These are phyloP conservation scores for Coptodon bakossiorum DNA, from an alignment of 2,113 vertebrate genomes.

Conservation along the genomic window DNA sequence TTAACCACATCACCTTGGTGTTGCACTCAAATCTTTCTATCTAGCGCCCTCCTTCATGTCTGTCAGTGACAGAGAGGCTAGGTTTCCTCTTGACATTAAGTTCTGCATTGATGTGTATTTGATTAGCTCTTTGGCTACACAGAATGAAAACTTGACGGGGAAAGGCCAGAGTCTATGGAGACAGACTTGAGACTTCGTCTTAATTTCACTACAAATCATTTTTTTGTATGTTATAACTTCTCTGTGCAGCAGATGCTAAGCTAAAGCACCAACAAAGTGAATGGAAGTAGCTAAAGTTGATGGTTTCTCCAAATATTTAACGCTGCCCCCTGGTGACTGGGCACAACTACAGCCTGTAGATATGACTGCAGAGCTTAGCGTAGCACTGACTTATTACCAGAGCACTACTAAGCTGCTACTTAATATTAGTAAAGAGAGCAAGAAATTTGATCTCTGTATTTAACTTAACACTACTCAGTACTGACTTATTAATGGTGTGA, in stretches of 20 bases:
- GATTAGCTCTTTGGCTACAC: neutral
- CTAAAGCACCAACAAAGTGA: neutral
- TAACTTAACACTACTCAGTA: neutral
- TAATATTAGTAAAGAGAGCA: neutral
- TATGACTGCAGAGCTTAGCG: neutral
- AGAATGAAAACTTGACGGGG: neutral
- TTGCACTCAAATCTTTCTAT: neutral
- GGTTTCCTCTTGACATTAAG: neutral
- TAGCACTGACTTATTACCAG: neutral
- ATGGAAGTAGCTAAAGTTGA: neutral
- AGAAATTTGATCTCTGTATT: neutral
- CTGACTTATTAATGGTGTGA: neutral
- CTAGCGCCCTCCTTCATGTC: neutral
- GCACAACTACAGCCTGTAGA: neutral
- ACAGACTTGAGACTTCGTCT: neutral
- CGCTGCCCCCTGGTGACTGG: neutral
- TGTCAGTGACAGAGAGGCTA: neutral
- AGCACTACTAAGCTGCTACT: neutral
- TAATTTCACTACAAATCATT: neutral
- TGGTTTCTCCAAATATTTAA: neutral
- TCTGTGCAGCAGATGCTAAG: neutral
- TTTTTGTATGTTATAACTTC: neutral
- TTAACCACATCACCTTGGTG: neutral
- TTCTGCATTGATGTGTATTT: neutral
- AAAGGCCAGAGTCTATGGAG: neutral